These are phyloP conservation scores for Ariolimax columbianus DNA, from an alignment of 2,888 invertebrate species.

Conservation along the genomic window DNA sequence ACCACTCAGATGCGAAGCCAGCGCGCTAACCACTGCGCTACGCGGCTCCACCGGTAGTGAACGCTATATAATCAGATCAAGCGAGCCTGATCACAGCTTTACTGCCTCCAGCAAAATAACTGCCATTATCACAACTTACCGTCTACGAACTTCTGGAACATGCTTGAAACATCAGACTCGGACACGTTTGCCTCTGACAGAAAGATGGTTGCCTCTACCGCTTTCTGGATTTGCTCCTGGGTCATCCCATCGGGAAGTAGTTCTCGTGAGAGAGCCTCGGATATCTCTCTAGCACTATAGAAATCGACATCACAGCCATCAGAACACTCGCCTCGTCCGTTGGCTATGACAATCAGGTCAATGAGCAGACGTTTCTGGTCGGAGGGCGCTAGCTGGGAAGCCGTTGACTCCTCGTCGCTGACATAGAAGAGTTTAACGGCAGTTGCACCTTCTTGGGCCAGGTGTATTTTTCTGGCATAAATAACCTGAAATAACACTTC, in stretches of 20 bases:
- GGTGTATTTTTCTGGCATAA: background rate
- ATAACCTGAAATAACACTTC: background rate
- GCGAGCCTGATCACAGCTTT: too few relatives aligned
- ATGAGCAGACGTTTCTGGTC: slow-evolving; percentile 19
- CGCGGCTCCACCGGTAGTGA: too few relatives aligned
- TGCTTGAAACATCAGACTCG: background rate
- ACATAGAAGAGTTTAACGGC: background rate
- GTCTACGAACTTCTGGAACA: slow-evolving; percentile 13
- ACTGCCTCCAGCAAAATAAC: background rate
- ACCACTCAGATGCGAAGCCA: too few relatives aligned
- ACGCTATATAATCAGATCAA: too few relatives aligned
- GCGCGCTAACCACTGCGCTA: too few relatives aligned
- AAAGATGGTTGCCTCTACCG: background rate
- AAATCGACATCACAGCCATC: background rate
- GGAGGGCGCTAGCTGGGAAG: background rate
- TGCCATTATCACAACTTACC: slow-evolving; percentile 14
- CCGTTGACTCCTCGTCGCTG: background rate
- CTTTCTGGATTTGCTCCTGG: background rate
- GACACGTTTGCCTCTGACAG: slow-evolving; percentile 4
- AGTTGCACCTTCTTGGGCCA: background rate
- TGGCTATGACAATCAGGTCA: slow-evolving; percentile 11
- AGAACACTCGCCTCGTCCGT: background rate
- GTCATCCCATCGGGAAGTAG: slow-evolving; percentile 1
- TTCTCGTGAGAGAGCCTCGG: background rate
- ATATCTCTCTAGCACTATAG: background rate